These are phyloP conservation scores for Cheiracanthium punctorium DNA, from an alignment of 2,888 invertebrate genomes.

Conservation along the genomic window DNA sequence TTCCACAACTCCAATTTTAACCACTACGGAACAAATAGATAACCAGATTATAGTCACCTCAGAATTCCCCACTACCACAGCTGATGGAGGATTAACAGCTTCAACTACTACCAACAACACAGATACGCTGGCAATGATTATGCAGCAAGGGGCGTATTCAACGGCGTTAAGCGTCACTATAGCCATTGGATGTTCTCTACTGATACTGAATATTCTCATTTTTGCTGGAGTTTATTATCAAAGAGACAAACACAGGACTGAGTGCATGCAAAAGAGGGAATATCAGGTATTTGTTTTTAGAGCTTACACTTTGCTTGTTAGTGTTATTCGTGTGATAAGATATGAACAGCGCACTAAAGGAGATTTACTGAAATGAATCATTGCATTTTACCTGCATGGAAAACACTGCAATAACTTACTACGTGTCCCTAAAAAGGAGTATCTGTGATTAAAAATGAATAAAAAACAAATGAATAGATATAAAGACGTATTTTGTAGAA, in stretches of 20 bases:
- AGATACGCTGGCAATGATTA: conserved; percentile 58
- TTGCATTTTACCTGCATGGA: too few relatives aligned
- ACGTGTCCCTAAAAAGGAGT: too few relatives aligned
- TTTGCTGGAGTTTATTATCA: conserved; percentile 97
- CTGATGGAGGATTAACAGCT: neutral
- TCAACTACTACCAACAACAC: conserved; percentile 41
- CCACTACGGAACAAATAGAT: conserved; percentile 1
- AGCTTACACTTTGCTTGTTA: too few relatives aligned
- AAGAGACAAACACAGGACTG: conserved; percentile 73
- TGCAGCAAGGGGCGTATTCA: conserved; percentile 80
- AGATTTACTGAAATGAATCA: too few relatives aligned
- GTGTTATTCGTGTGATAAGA: too few relatives aligned
- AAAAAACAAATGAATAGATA: too few relatives aligned
- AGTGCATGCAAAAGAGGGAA: conserved; percentile 55
- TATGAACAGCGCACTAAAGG: too few relatives aligned
- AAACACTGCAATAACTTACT: too few relatives aligned
- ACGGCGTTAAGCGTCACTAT: conserved; percentile 92
- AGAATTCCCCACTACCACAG: conserved; percentile 29
- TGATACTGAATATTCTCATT: conserved; percentile 92
- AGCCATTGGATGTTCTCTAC: conserved; percentile 92
- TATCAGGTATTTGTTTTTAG: conserved; percentile 25
- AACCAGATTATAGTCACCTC: conserved; percentile 9
- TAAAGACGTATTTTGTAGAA: too few relatives aligned
- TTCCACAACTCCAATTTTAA: conserved; percentile 28
- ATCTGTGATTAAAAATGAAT: too few relatives aligned